Evolutionary conservation across 2,888 invertebrate genomes (phyloP), one percentile per base, ranked within the genome.

Genomic region (Lordiphosa andalusiaca): DNA sequence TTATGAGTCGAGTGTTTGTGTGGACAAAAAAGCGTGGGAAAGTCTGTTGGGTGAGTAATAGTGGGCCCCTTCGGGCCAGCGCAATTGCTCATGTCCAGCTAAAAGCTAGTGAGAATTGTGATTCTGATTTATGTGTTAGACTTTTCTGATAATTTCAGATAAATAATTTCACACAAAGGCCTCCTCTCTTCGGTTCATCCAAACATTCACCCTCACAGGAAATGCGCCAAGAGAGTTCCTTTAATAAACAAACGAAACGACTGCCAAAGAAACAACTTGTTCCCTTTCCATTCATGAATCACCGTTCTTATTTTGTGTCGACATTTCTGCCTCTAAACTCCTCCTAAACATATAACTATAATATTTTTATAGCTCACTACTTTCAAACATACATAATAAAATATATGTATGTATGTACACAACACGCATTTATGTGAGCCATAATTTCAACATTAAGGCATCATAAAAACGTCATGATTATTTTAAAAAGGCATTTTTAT

Each of bases 401-500:
- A 3, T 9, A 30, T 9, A 30, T n/a, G n/a, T n/a, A n/a, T n/a
- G n/a, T 30, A 30, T 51, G 48, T 40, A 38, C 59, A 52, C 39
- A 1, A 1, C 16, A 40, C 39, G 33, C 62, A 70, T 74, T 72
- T 71, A 76, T 69, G 69, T 61, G 62, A 60, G 78, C 61, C 64
- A 77, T 70, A 77, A 71, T 82, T 82, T 78, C 73, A 73, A 74
- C 77, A 81, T 77, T 71, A 78, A 69, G 57, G 63, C 64, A 57
- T 78, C 82, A 63, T 77, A 77, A 82, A 77, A 71, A 62, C 77
- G 77, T 76, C 76, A 77, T 73, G 76, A 76, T 76, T 73, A 76
- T 81, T 81, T 67, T 60, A 63, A 76, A 80, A 62, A 61, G 59
- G 60, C 73, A 65, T 71, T 73, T 75, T 62, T 23, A 30, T 56